A percentile compares a stretch with the other conserved stretches of the same genome.
Evolutionary conservation across 2,888 invertebrate species (phyloP).

Genomic region (Ophion costatus): DNA sequence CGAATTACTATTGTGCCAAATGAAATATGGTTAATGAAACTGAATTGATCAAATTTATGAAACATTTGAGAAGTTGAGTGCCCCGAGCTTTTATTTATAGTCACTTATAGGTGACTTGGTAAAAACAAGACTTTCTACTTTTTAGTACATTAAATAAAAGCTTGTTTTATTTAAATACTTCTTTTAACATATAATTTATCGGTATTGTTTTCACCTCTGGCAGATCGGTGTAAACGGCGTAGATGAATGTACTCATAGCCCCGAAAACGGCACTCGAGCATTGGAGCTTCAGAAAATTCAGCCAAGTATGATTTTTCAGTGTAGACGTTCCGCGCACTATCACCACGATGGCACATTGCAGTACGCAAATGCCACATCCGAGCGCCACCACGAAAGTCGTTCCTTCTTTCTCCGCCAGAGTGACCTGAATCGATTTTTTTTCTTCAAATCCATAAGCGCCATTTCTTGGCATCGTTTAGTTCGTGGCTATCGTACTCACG

Average conservation of each 20-base stretch:
- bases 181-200: not conserved
- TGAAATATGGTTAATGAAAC: too few species aligned
- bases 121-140: too few species aligned
- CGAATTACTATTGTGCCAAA: too few species aligned
- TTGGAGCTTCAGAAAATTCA: constrained; percentile 88
- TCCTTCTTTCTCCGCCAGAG: constrained; percentile 76
- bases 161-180: too few species aligned
- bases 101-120: too few species aligned
- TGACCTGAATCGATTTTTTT: constrained; percentile 70
- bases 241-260: constrained; percentile 87
- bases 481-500: constrained; percentile 67
- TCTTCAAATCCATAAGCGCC: too few species aligned
- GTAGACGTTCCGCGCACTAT: constrained; percentile 84
- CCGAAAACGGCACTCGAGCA: constrained; percentile 89
- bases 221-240: constrained; percentile 80
- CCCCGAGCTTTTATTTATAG: too few species aligned
- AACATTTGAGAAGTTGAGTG: too few species aligned
- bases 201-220: constrained; percentile 76
- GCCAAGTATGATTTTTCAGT: constrained; percentile 85
- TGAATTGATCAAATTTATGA: too few species aligned
- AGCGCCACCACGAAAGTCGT: constrained; percentile 83
- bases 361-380: constrained; percentile 85
- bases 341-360: constrained; percentile 84
- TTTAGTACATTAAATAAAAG: too few species aligned
- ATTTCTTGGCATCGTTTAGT: not conserved